phyloP scores from a whole-genome alignment of 2,113 vertebrate genomes.

The Cololabis saira region DNA sequence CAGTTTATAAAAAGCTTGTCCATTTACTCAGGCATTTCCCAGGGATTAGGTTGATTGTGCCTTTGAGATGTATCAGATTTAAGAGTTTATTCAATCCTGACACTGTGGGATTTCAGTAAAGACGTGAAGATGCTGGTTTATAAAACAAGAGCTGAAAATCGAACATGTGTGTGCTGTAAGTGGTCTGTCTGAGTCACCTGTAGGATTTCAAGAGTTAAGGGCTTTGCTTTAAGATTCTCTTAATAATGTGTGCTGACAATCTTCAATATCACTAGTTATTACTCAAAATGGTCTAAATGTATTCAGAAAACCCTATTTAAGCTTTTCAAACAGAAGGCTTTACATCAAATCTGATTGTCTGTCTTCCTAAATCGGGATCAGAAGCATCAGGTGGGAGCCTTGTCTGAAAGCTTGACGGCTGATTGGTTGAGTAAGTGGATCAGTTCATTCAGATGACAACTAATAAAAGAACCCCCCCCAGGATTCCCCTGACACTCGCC shows the following conservation, averaged over 20 bases:
- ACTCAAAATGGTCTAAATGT: no score
- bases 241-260: no score
- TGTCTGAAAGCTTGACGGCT: slow-evolving; percentile 58
- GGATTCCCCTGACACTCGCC: slow-evolving; percentile 52
- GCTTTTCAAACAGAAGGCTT: not conserved
- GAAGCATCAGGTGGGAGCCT: slow-evolving; percentile 60
- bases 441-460: slow-evolving; percentile 68
- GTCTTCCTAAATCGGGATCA: slow-evolving; percentile 62
- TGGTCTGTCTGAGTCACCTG: slow-evolving; percentile 1
- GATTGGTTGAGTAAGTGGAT: slow-evolving; percentile 77
- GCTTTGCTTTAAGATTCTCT: not conserved
- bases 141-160: no score
- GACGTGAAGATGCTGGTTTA: not conserved
- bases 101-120: not conserved
- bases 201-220: not conserved
- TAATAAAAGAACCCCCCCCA: slow-evolving; percentile 71
- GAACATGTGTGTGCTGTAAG: not conserved
- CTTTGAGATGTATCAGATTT: slow-evolving; percentile 36
- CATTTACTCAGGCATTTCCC: slow-evolving; percentile 49
- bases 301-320: no score
- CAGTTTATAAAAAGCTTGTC: slow-evolving; percentile 75
- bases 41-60: slow-evolving; percentile 54
- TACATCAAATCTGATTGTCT: slow-evolving; percentile 11
- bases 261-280: no score
- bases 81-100: not conserved